phyloP scores from a whole-genome alignment of 2,113 vertebrate genomes.

The Calonectris borealis region DNA sequence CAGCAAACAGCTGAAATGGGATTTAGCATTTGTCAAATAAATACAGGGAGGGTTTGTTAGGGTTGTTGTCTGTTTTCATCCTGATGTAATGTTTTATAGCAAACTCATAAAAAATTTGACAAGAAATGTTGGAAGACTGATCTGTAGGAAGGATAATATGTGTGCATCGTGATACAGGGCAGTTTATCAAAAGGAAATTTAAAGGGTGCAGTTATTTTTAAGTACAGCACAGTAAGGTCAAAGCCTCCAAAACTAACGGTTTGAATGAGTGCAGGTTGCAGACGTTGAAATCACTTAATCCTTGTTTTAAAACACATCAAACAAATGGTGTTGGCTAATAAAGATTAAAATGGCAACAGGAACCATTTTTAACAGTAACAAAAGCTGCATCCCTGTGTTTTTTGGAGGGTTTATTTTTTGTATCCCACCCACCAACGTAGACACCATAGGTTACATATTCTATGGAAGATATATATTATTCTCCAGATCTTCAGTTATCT shows the following conservation, averaged over 20 bases:
- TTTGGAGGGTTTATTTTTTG: conserved; percentile 22
- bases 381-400: not conserved
- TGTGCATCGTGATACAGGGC: rapidly evolving
- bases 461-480: not conserved
- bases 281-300: not conserved
- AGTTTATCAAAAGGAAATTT: not conserved
- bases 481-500: conserved; percentile 3
- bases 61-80: not conserved
- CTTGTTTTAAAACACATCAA: not conserved
- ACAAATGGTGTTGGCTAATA: not conserved
- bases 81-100: not conserved
- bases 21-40: not conserved
- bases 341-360: not conserved
- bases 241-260: not conserved
- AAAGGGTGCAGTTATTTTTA: not conserved
- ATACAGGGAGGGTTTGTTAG: not conserved
- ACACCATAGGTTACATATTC: not conserved
- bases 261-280: not conserved
- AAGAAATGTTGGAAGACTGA: not conserved
- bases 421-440: not conserved
- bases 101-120: not conserved
- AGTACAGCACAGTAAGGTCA: not conserved
- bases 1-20: not conserved
- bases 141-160: not conserved
- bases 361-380: not conserved